Percentiles rank a stretch among this genome's conserved stretches.
These are phyloP conservation scores for Orthonychiurus folsomi DNA, from an alignment of 2,888 invertebrate genomes.

Conservation along the genomic window DNA sequence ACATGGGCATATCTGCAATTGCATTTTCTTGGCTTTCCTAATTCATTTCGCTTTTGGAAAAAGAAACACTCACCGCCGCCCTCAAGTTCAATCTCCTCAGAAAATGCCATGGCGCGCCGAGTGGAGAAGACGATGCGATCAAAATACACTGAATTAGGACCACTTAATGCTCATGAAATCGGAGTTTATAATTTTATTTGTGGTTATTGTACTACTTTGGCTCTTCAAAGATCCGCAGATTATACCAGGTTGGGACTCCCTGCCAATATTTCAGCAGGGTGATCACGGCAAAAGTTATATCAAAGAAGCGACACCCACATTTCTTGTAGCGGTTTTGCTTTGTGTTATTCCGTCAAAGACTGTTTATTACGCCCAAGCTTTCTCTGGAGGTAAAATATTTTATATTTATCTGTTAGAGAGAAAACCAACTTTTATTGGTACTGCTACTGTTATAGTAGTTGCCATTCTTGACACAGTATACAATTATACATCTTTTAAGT, in stretches of 20 bases:
- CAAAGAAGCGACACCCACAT: constrained; percentile 35
- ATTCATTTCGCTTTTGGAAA: constrained; percentile 30
- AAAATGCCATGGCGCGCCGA: constrained; percentile 48
- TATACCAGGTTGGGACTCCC: constrained; percentile 66
- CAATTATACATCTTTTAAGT: too few species aligned
- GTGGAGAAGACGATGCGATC: constrained; percentile 64
- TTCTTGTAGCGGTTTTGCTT: constrained; percentile 29
- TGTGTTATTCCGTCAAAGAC: constrained; percentile 31
- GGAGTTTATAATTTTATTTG: constrained; percentile 54
- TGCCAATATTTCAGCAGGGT: constrained; percentile 33
- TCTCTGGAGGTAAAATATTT: constrained; percentile 25
- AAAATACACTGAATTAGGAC: constrained; percentile 68
- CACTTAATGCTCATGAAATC: constrained; percentile 65
- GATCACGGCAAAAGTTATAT: constrained; percentile 33
- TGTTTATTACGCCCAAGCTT: constrained; percentile 28
- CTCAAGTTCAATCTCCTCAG: neutral
- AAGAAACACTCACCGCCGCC: constrained; percentile 4
- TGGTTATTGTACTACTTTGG: constrained; percentile 71
- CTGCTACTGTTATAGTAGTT: neutral
- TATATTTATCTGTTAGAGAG: neutral
- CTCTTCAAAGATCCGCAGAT: constrained; percentile 83
- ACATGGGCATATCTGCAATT: constrained; percentile 33
- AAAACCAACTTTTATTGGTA: too few species aligned
- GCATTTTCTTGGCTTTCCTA: constrained; percentile 32
- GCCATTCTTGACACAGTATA: too few species aligned